phyloP scores from a whole-genome alignment of 2,113 vertebrate species.

The Pitta sordida region DNA sequence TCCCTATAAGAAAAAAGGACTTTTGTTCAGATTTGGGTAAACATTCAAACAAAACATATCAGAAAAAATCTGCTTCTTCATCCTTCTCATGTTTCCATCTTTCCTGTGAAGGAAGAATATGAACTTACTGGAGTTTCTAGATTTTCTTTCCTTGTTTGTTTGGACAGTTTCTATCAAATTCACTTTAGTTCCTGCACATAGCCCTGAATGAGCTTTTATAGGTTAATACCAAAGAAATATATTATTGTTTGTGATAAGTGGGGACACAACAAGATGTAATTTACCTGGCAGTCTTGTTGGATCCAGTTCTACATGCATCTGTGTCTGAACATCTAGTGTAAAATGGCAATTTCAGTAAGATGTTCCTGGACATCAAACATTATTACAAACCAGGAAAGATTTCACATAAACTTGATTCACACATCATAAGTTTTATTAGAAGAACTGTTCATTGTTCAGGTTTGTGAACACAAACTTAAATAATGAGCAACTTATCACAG shows the following conservation, averaged over 20 bases:
- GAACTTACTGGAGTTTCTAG: background rate
- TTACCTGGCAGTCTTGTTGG: background rate
- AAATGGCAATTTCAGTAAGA: background rate
- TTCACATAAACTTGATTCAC: background rate
- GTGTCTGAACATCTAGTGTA: background rate
- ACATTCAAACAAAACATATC: background rate
- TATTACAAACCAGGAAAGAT: background rate
- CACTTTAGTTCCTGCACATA: background rate
- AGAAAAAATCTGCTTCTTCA: background rate
- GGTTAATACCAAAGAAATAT: background rate
- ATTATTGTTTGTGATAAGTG: background rate
- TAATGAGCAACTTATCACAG: background rate
- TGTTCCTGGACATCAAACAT: background rate
- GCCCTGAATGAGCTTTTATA: background rate
- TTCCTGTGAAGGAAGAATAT: background rate
- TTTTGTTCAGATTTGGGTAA: background rate
- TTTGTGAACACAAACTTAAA: background rate
- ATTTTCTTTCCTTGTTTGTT: background rate
- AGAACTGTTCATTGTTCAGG: background rate
- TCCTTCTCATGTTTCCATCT: background rate
- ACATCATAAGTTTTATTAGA: background rate
- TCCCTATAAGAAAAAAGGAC: background rate
- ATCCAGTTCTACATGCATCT: background rate
- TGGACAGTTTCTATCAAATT: background rate
- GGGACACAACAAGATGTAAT: background rate